phyloP scores from a whole-genome alignment of 2,113 vertebrate species.

The Pelusios castaneus region DNA sequence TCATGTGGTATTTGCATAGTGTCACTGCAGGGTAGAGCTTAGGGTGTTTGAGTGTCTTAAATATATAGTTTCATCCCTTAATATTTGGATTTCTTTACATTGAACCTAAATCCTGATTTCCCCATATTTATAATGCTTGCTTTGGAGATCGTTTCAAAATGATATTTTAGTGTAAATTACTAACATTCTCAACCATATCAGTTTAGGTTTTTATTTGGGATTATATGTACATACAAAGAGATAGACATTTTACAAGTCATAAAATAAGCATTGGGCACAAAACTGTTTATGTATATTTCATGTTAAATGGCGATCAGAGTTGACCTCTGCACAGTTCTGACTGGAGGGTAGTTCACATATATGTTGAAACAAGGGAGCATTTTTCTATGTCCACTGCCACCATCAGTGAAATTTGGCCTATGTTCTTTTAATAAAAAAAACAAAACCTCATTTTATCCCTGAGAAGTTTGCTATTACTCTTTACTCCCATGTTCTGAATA shows the following conservation, averaged over 20 bases:
- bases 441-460: not conserved
- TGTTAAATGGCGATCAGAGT: not conserved
- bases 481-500: not conserved
- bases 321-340: not conserved
- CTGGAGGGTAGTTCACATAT: not conserved
- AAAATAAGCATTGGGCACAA: not conserved
- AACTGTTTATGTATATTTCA: not conserved
- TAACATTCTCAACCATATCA: not conserved
- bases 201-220: not conserved
- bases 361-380: not conserved
- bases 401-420: not conserved
- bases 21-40: not conserved
- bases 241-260: not conserved
- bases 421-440: not conserved
- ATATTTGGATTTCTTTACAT: rapidly evolving
- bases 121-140: not conserved
- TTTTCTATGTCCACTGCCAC: not conserved
- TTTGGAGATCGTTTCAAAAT: not conserved
- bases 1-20: not conserved
- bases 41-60: rapidly evolving
- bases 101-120: not conserved
- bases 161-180: not conserved
- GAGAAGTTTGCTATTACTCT: not conserved
- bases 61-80: not conserved
- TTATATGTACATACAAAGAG: not conserved